phyloP scores from a whole-genome alignment of 2,888 invertebrate genomes.

The Merodon equestris region DNA sequence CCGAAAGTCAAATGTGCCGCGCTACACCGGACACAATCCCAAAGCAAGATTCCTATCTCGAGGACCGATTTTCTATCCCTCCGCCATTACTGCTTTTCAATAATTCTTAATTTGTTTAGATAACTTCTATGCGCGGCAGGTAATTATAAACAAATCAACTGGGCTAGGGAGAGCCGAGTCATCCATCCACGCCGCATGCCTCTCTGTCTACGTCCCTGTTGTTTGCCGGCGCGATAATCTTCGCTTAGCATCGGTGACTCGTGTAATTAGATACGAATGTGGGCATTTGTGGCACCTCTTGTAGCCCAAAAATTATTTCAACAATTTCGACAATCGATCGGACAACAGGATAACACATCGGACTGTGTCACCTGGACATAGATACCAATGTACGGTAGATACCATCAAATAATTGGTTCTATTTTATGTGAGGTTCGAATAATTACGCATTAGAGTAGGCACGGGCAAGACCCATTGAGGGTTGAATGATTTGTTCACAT shows the following conservation, averaged over 20 bases:
- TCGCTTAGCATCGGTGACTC: constrained; percentile 51
- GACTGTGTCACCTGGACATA: constrained; percentile 55
- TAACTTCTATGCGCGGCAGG: constrained; percentile 25
- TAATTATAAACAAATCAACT: constrained; percentile 66
- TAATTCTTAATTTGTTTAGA: constrained; percentile 60
- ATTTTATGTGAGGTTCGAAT: constrained; percentile 43
- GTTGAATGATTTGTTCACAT: constrained; percentile 57
- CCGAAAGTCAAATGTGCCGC: constrained; percentile 34
- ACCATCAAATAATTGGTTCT: constrained; percentile 64
- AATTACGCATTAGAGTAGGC: constrained; percentile 28
- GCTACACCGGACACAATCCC: constrained; percentile 10
- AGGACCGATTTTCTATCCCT: constrained; percentile 30
- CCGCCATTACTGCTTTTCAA: constrained; percentile 57
- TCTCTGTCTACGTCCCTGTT: neutral
- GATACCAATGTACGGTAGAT: constrained; percentile 42
- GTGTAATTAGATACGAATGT: constrained; percentile 65
- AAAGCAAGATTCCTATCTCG: constrained; percentile 44
- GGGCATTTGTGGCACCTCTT: constrained; percentile 43
- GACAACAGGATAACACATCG: constrained; percentile 52
- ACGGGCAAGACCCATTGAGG: constrained; percentile 29
- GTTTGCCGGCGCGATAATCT: constrained; percentile 42
- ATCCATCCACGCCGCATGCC: constrained; percentile 8
- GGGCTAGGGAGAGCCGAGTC: constrained; percentile 32
- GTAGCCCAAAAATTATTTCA: constrained; percentile 61
- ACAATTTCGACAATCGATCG: constrained; percentile 59